A percentile compares a stretch with the other conserved stretches of the same genome.
These are phyloP conservation scores for Calameuta filiformis DNA, from an alignment of 2,888 invertebrate species.

Conservation along the genomic window DNA sequence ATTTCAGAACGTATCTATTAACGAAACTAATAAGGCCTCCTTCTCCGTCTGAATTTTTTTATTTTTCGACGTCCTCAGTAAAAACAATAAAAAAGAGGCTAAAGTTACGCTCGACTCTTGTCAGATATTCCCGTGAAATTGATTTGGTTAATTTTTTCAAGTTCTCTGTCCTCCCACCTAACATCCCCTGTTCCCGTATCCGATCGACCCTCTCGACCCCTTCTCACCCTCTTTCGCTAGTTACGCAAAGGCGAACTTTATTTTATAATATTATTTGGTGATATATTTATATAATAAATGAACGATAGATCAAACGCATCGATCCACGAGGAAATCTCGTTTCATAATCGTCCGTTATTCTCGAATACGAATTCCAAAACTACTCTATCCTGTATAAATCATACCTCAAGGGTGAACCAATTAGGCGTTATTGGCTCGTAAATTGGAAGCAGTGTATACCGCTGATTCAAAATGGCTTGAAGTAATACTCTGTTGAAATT, in stretches of 20 bases:
- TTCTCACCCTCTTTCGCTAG: conserved; percentile 17
- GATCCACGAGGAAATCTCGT: not conserved
- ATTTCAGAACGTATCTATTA: too few species aligned
- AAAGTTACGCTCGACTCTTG: not conserved
- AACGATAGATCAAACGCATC: conserved; percentile 29
- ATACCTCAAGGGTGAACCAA: not conserved
- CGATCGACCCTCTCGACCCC: not conserved
- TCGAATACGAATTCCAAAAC: not conserved
- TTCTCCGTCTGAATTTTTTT: not conserved
- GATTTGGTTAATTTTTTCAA: not conserved
- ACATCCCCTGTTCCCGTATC: not conserved
- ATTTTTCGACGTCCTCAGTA: not conserved
- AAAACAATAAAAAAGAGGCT: not conserved
- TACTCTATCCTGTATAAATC: too few species aligned
- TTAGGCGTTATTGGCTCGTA: not conserved
- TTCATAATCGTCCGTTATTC: not conserved
- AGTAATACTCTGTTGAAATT: not conserved
- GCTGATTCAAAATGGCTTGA: not conserved
- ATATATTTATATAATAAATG: conserved; percentile 61
- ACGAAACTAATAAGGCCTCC: not conserved
- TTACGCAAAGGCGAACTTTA: conserved; percentile 30
- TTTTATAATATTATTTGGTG: conserved; percentile 56
- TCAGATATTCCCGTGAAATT: not conserved
- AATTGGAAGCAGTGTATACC: too few species aligned
- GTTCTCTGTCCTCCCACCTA: not conserved